Base-by-base conservation (phyloP, 1,140 invertebrate species). In the Glossosoma conforme region DNA sequence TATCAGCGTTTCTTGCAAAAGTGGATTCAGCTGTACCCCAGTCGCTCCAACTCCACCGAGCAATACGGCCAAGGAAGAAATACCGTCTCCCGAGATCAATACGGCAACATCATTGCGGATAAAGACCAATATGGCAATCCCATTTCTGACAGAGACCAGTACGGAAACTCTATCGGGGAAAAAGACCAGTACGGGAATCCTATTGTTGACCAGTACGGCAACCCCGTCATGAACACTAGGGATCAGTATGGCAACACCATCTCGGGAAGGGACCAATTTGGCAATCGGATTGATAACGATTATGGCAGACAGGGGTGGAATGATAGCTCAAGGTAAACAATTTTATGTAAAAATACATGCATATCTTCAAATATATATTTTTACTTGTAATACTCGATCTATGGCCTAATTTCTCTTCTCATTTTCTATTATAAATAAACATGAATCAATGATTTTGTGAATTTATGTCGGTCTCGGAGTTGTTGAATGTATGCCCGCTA, bases 1-100 rank as follows among this genome's bases (percentile, higher is more conserved):
- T 71, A 67, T 54, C 72, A 75, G 61, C 66, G 65, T n/a, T 46
- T 70, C 3, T 32, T 77, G 3, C 56, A 71, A 46, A 70, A 70
- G 54, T 53, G 75, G 17, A 60, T 74, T 1, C 60, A 74, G 52
- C 46, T 75, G 3, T 77, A 77, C 46, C 70, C 72, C 68, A 1
- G 67, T 71, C 40, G 52, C 65, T 14, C 48, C 61, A 0, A 60
- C 2, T 65, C 61, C 0, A 49, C 48, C 3, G 59, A 52, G 15
- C 62, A 61, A 33, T 56, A 62, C 24, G 33, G n/a, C 18, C 24
- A 45, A 8, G 30, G 33, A 3, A 24, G 52, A 19, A 44, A 44
- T 22, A 18, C 40, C n/a, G 43, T 6, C 24, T 8, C 6, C 24
- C 5, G 35, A 13, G 35, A 36, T 36, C 35, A 36, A 14, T 36